A percentile compares a stretch with the other conserved stretches of the same genome.
These are phyloP conservation scores for Agonopterix alstromeriana DNA, from an alignment of 2,888 invertebrate species.

Conservation along the genomic window DNA sequence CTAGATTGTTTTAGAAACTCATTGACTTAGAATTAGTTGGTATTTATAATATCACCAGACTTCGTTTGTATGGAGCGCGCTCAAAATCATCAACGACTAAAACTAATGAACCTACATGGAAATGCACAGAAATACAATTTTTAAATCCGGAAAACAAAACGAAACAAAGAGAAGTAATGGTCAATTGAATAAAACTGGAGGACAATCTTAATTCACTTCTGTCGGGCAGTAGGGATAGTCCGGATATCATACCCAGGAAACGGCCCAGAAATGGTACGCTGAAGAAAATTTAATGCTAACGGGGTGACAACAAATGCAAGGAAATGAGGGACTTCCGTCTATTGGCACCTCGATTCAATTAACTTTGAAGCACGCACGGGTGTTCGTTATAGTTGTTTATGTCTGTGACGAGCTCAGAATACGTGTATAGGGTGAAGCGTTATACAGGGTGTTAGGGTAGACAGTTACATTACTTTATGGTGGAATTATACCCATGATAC, in stretches of 20 bases:
- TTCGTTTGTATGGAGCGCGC: too few species aligned
- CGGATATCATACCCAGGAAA: slow-evolving; percentile 55
- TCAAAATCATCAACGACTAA: too few species aligned
- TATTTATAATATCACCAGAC: too few species aligned
- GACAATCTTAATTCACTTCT: slow-evolving; percentile 54
- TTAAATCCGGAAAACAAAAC: too few species aligned
- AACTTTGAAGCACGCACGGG: slow-evolving; percentile 38
- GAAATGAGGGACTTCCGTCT: slow-evolving; percentile 69
- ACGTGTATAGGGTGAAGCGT: slow-evolving; percentile 2
- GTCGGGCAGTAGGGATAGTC: slow-evolving; percentile 28
- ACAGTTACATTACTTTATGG: too few species aligned
- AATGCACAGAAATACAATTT: too few species aligned
- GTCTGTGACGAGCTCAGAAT: slow-evolving; percentile 7
- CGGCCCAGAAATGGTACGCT: slow-evolving; percentile 34
- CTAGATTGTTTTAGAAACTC: too few species aligned
- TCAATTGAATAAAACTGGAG: slow-evolving; percentile 40
- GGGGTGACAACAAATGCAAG: slow-evolving; percentile 60
- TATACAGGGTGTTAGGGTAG: too few species aligned
- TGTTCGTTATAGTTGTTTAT: slow-evolving; percentile 34
- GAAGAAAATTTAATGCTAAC: slow-evolving; percentile 58
- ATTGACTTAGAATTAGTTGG: too few species aligned
- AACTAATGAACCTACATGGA: too few species aligned
- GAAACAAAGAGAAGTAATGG: slow-evolving; percentile 27
- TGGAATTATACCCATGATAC: too few species aligned
- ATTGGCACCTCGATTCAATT: slow-evolving; percentile 65